Evolutionary conservation across 2,888 invertebrate species (phyloP).

Genomic region (Exocentrus adspersus): DNA sequence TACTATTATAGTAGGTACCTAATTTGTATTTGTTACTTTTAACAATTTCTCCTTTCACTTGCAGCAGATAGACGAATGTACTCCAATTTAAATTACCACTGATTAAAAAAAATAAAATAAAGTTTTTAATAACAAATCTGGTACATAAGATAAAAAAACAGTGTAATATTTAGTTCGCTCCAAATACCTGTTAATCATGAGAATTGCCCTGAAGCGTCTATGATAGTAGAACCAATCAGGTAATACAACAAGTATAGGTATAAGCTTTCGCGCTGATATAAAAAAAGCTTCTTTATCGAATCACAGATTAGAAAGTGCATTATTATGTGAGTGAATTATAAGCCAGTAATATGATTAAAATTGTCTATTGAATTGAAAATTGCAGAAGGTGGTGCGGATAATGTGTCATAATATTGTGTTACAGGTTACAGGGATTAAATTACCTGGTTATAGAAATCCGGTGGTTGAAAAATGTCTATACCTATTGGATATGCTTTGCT

Average conservation of each 20-base stretch:
- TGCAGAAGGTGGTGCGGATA: background rate
- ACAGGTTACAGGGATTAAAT: background rate
- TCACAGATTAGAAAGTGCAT: conserved; percentile 19
- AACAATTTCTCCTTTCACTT: conserved; percentile 9
- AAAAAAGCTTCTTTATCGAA: conserved; percentile 9
- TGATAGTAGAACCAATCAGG: background rate
- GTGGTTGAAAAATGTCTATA: no score
- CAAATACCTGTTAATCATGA: background rate
- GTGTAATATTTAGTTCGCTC: background rate
- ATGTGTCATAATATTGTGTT: conserved; percentile 16
- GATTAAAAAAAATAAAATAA: background rate
- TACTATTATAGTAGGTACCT: no score
- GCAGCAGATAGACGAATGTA: background rate
- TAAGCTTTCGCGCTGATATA: background rate
- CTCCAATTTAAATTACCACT: background rate
- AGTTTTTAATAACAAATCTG: background rate
- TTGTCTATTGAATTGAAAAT: conserved; percentile 1
- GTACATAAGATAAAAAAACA: background rate
- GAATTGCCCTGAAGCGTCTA: background rate
- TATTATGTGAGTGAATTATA: background rate
- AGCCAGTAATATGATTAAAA: background rate
- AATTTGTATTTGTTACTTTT: background rate
- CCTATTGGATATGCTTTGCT: no score
- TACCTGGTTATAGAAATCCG: background rate
- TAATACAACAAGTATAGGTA: background rate